A percentile compares a stretch with the other conserved stretches of the same genome.
Conservation (phyloP, 2,888 invertebrate genomes). For the Mesoligia furuncula region DNA sequence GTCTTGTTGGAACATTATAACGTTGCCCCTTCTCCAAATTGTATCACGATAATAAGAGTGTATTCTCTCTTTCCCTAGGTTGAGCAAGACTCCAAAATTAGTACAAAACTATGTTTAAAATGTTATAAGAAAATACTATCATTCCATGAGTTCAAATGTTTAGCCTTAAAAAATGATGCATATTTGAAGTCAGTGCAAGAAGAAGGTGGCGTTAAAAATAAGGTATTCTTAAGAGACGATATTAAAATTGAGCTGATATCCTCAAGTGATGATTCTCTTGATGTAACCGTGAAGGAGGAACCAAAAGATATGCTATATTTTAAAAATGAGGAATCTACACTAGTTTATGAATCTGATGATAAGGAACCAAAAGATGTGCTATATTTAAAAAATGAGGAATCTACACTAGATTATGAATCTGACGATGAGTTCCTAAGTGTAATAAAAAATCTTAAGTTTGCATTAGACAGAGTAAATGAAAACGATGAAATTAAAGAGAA, state of each 20-base stretch:
- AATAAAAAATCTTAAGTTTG: conserved; percentile 73
- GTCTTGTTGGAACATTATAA: neutral
- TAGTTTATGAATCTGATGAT: conserved; percentile 76
- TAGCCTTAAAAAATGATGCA: conserved; percentile 78
- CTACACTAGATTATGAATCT: conserved; percentile 67
- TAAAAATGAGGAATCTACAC: conserved; percentile 41
- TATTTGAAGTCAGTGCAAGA: conserved; percentile 69
- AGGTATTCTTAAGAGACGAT: conserved; percentile 58
- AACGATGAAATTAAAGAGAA: conserved; percentile 72
- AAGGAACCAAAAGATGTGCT: conserved; percentile 65
- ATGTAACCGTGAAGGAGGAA: conserved; percentile 66
- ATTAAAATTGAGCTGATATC: conserved; percentile 56
- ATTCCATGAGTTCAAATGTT: conserved; percentile 80
- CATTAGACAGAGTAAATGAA: conserved; percentile 60
- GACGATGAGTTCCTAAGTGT: conserved; percentile 80
- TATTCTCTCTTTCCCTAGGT: conserved; percentile 70
- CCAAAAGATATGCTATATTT: conserved; percentile 38
- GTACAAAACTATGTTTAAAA: conserved; percentile 79
- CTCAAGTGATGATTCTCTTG: conserved; percentile 51
- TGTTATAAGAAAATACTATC: conserved; percentile 79
- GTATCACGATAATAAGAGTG: neutral
- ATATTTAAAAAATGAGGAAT: conserved; percentile 48
- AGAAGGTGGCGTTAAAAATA: conserved; percentile 62
- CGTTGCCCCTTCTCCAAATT: neutral
- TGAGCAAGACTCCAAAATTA: conserved; percentile 69